Evolutionary conservation across 2,888 invertebrate genomes (phyloP).

Genomic region (Gymnocheta viridis): DNA sequence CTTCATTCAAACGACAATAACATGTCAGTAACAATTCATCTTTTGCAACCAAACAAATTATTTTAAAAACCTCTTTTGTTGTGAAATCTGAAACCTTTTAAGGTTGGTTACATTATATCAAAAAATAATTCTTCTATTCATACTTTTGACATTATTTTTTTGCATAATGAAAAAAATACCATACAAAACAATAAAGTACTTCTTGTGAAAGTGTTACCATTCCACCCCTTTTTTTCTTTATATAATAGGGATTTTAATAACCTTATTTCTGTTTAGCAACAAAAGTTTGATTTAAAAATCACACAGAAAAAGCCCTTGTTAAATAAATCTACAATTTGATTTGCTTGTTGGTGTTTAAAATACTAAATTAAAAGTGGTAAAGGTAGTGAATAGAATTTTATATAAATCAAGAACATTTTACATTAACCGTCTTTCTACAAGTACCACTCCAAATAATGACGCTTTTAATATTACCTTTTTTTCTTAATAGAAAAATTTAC

Average conservation of each 20-base stretch:
- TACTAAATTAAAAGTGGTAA: constrained; percentile 10
- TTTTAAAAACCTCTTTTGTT: constrained; percentile 60
- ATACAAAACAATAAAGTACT: constrained; percentile 3
- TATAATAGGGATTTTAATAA: constrained; percentile 35
- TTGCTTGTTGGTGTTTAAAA: constrained; percentile 47
- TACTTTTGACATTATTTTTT: constrained; percentile 9
- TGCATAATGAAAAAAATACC: neutral
- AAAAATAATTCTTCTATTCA: constrained; percentile 26
- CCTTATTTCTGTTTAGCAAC: constrained; percentile 33
- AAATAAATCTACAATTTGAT: constrained; percentile 59
- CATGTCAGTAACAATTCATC: constrained; percentile 48
- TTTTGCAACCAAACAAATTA: constrained; percentile 58
- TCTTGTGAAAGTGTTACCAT: constrained; percentile 42
- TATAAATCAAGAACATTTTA: constrained; percentile 70
- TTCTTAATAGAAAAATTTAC: too few relatives aligned
- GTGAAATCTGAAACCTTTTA: constrained; percentile 67
- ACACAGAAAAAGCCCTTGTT: constrained; percentile 38
- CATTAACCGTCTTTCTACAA: constrained; percentile 66
- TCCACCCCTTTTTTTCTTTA: constrained; percentile 42
- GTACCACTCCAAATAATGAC: constrained; percentile 69
- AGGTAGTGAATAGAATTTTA: constrained; percentile 34
- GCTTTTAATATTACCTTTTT: constrained; percentile 38
- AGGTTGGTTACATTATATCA: constrained; percentile 62
- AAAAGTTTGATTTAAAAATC: constrained; percentile 51
- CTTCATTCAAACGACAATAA: constrained; percentile 10